Evolutionary conservation across 2,113 vertebrate genomes (phyloP), one percentile per base, ranked within the genome.

Genomic region (Bubo bubo): DNA sequence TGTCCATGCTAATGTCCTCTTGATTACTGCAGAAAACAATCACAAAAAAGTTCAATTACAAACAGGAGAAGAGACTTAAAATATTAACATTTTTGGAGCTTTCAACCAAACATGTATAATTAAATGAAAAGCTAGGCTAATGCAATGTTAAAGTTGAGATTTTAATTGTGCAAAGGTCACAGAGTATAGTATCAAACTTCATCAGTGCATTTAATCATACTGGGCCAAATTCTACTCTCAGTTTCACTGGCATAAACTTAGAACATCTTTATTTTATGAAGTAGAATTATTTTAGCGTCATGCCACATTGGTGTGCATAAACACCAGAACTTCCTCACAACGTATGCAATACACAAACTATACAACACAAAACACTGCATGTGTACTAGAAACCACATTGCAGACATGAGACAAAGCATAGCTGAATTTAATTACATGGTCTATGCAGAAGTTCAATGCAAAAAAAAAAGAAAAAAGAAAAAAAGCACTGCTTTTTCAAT

Each of bases 11-110:
- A 98, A 98, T 98, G 97, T 96, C 96, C 92, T 98, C 97, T 97
- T 98, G 96, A 98, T 98, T 98, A 98, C 96, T 89, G 93, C 88
- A 97, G 96, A 96, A 97, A 98, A 98, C 97, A 98, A 97, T 96
- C 96, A 97, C 80, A 94, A 97, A 98, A 97, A 97, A 96, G 94
- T 97, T 97, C 62, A 95, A 98, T 98, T 98, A 96, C 73, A 97
- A 97, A 96, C 96, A 98, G 92, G 96, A 98, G 96, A 95, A 87
- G 88, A 97, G 93, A 97, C 94, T 98, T 98, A 98, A 98, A 98
- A 98, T 98, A 98, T 98, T 98, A 98, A 98, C 93, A 98, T 97
- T 98, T 98, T 90, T 95, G 59, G 93, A 96, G 95, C 97, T 97
- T 98, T 97, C 97, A 97, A 97, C 72, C 55, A 92, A 98, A 95